Percentiles rank a stretch among this genome's conserved stretches.
Evolutionary conservation across 2,888 invertebrate species (phyloP).

Genomic region (Heliconius hortense): DNA sequence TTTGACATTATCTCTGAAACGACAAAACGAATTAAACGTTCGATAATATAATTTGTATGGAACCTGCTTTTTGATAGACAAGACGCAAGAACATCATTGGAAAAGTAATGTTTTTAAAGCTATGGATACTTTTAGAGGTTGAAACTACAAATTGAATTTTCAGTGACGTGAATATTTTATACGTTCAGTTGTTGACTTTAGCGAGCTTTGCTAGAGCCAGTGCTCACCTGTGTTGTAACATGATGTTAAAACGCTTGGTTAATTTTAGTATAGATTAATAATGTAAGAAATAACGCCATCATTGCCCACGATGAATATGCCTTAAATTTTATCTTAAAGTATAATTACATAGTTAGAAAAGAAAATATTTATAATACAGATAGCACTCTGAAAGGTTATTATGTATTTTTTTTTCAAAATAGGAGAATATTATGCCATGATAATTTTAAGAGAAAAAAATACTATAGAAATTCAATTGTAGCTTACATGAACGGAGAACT

Average conservation of each 20-base stretch:
- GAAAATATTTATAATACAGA: background rate
- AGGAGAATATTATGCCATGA: background rate
- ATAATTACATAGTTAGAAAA: background rate
- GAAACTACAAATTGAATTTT: slow-evolving; percentile 72
- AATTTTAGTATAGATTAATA: background rate
- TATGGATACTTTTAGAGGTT: slow-evolving; percentile 56
- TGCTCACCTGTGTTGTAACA: slow-evolving; percentile 3
- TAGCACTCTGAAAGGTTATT: background rate
- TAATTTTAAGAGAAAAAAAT: background rate
- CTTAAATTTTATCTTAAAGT: background rate
- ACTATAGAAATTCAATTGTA: background rate
- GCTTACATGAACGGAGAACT: background rate
- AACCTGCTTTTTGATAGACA: background rate
- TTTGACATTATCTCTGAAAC: background rate
- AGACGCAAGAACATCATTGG: background rate
- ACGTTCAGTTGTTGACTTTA: slow-evolving; percentile 60
- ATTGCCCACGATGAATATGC: background rate
- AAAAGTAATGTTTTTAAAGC: slow-evolving; percentile 48
- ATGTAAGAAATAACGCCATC: background rate
- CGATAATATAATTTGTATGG: background rate
- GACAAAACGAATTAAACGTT: background rate
- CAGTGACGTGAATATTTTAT: slow-evolving; percentile 67
- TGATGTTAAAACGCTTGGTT: slow-evolving; percentile 8
- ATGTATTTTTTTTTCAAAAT: background rate
- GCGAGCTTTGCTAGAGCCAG: slow-evolving; percentile 46